Percentiles rank a stretch among this genome's conserved stretches.
Conservation (phyloP, 2,797 vertebrate species). For the Tolypeutes matacus region DNA sequence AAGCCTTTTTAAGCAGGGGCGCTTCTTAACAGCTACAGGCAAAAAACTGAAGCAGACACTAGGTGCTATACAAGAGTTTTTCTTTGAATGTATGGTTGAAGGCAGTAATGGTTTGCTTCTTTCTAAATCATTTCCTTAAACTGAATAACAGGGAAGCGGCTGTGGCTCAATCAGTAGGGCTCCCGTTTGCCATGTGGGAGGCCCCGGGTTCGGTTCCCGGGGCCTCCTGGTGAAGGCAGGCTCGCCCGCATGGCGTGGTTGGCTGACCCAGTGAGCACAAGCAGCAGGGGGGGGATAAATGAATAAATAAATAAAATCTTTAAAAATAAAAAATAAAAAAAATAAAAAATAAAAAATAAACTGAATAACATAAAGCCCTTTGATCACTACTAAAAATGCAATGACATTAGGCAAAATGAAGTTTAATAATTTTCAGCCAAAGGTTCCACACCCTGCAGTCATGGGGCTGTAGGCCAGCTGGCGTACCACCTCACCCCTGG, state of each 20-base stretch:
- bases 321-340: no score
- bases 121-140: conserved; percentile 67
- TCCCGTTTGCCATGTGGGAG: no score
- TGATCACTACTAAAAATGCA: conserved; percentile 58
- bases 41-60: conserved; percentile 30
- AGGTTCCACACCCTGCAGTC: conserved; percentile 68
- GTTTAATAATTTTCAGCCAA: conserved; percentile 70
- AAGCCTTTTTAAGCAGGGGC: conserved; percentile 47
- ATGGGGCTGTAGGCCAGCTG: conserved; percentile 67
- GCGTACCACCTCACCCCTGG: conserved; percentile 63
- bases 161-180: no score
- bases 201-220: no score
- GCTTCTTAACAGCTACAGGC: conserved; percentile 26
- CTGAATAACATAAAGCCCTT: conserved; percentile 48
- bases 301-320: no score
- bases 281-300: no score
- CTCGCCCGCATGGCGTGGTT: no score
- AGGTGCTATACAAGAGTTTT: conserved; percentile 19
- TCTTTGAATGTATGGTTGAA: conserved; percentile 31
- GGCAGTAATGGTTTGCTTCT: conserved; percentile 15
- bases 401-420: conserved; percentile 58
- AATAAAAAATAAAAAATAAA: no score
- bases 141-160: no score
- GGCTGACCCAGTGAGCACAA: no score
- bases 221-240: no score